A percentile compares a stretch with the other conserved stretches of the same genome.
Conservation (phyloP, 2,888 invertebrate genomes). For the Diaphora mendica region DNA sequence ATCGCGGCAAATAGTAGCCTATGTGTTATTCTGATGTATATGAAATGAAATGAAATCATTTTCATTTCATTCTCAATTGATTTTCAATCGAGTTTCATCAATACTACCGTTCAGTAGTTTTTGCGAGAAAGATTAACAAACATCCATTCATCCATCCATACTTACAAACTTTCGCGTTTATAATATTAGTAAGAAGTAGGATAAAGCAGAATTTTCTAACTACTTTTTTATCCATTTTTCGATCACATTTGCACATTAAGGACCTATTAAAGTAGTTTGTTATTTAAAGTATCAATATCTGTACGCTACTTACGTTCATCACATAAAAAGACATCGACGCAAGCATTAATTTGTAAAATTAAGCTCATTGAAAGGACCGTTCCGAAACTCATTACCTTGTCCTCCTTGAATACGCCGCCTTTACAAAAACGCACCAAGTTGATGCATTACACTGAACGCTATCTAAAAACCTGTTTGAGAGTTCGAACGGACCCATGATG, state of each 20-base stretch:
- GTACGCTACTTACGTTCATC: slow-evolving; percentile 30
- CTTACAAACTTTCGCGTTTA: too few relatives aligned
- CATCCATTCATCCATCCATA: too few relatives aligned
- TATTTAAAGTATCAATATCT: slow-evolving; percentile 18
- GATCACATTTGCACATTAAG: slow-evolving; percentile 13
- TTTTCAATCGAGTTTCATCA: too few relatives aligned
- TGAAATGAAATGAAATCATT: too few relatives aligned
- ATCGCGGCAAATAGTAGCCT: too few relatives aligned
- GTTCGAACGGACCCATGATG: slow-evolving; percentile 78
- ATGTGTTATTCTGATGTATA: too few relatives aligned
- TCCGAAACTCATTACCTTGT: slow-evolving; percentile 77
- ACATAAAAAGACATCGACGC: slow-evolving; percentile 30
- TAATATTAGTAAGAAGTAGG: too few relatives aligned
- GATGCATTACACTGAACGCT: slow-evolving; percentile 85
- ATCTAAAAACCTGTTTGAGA: slow-evolving; percentile 85
- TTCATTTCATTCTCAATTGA: too few relatives aligned
- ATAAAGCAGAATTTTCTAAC: not conserved
- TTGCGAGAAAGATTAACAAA: too few relatives aligned
- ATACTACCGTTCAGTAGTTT: too few relatives aligned
- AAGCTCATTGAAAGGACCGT: slow-evolving; percentile 74
- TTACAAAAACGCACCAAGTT: slow-evolving; percentile 81
- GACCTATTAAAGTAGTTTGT: slow-evolving; percentile 12
- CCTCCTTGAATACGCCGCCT: slow-evolving; percentile 80
- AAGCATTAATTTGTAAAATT: slow-evolving; percentile 58
- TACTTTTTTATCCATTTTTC: slow-evolving; percentile 4